These are phyloP conservation scores for Brevimyrus niger DNA, from an alignment of 2,113 vertebrate species.

Conservation along the genomic window DNA sequence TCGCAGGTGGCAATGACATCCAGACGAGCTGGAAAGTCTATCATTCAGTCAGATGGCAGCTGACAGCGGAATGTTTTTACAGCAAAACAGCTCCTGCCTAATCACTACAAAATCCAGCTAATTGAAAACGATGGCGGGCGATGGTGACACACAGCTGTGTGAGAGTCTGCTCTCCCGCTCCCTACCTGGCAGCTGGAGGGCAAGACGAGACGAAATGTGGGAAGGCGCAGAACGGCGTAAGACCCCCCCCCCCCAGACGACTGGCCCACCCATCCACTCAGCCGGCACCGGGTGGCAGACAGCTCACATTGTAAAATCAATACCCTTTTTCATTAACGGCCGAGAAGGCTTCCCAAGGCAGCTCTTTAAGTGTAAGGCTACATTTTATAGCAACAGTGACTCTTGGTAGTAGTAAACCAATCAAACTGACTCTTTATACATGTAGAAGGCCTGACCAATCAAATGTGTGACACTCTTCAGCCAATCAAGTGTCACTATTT, in stretches of 20 bases:
- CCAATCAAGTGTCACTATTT: slow-evolving; percentile 6
- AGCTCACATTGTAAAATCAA: slow-evolving; percentile 16
- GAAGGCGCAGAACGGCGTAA: no score
- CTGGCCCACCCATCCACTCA: neutral
- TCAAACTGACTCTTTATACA: neutral
- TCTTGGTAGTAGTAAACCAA: slow-evolving; percentile 19
- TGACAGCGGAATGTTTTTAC: neutral
- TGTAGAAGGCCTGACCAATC: neutral
- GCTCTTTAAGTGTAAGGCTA: neutral
- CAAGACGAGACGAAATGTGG: neutral
- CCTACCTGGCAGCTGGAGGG: neutral
- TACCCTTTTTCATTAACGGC: slow-evolving; percentile 9
- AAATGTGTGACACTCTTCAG: neutral
- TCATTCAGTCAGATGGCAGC: neutral
- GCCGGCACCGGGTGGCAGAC: neutral
- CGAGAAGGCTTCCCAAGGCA: neutral
- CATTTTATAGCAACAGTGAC: slow-evolving; percentile 10
- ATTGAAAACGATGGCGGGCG: neutral
- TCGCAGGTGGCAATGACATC: neutral
- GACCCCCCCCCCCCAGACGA: slow-evolving; percentile 27
- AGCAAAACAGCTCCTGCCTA: neutral
- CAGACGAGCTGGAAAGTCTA: neutral
- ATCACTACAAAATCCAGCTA: neutral
- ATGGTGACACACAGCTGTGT: neutral
- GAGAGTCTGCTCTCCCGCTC: neutral